Conservation (phyloP, 2,113 vertebrate genomes). For the Aspidoscelis tigris region DNA sequence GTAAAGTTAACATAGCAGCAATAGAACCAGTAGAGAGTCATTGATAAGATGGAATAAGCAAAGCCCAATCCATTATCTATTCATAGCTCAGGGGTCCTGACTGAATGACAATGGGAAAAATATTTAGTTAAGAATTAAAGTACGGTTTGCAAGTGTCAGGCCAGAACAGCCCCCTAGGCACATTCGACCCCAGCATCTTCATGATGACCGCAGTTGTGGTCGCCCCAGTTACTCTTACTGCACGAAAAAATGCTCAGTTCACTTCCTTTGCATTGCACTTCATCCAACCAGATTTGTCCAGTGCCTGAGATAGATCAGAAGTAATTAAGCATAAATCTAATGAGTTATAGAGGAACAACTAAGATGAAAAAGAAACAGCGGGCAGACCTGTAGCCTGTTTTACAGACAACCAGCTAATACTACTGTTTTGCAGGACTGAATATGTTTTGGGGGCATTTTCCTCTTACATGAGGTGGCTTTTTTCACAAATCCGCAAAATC, state of each 20-base stretch:
- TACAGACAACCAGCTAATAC: accelerated
- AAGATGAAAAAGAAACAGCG: neutral
- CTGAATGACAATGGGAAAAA: neutral
- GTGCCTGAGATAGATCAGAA: conserved; percentile 70
- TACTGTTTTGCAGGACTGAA: too few relatives aligned
- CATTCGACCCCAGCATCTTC: conserved; percentile 84
- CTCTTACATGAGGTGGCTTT: too few relatives aligned
- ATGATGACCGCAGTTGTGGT: conserved; percentile 78
- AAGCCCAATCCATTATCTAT: neutral
- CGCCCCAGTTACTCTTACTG: conserved; percentile 32
- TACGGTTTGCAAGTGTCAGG: neutral
- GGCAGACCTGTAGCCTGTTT: accelerated
- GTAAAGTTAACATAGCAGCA: conserved; percentile 85
- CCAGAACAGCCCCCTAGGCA: neutral
- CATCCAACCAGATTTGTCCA: conserved; percentile 85
- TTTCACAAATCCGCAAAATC: too few relatives aligned
- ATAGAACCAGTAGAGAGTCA: conserved; percentile 45
- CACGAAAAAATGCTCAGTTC: conserved; percentile 75
- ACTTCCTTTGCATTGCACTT: conserved; percentile 73
- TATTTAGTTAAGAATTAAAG: neutral
- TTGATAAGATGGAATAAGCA: neutral
- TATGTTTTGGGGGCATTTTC: too few relatives aligned
- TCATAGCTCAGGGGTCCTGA: accelerated
- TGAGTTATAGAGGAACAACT: neutral
- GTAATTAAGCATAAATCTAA: neutral